phyloP scores from a whole-genome alignment of 2,888 invertebrate species.

The Fabriciana adippe region DNA sequence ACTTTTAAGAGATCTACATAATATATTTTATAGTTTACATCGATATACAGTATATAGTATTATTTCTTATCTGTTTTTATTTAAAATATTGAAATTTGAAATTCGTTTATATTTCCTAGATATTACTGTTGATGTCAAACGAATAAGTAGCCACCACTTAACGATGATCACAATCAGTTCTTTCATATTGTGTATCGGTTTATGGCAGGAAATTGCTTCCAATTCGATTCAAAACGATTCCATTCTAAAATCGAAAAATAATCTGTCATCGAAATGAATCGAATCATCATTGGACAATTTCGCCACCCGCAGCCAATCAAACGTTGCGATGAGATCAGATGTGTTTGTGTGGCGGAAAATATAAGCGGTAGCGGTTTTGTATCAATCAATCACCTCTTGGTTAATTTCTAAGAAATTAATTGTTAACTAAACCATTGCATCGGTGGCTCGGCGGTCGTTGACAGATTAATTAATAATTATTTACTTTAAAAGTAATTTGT shows the following conservation, averaged over 20 bases:
- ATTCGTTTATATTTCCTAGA: too few relatives aligned
- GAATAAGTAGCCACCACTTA: slow-evolving; percentile 16
- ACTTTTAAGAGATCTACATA: too few relatives aligned
- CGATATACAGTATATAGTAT: too few relatives aligned
- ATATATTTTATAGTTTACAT: too few relatives aligned
- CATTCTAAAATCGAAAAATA: slow-evolving; percentile 56
- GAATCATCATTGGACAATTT: slow-evolving; percentile 74
- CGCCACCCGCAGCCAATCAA: slow-evolving; percentile 81
- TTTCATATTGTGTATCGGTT: slow-evolving; percentile 27
- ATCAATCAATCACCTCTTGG: too few relatives aligned
- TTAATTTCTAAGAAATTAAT: too few relatives aligned
- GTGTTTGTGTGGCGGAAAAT: slow-evolving; percentile 47
- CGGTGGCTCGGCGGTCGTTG: too few relatives aligned
- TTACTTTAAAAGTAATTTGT: too few relatives aligned
- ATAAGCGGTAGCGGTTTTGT: slow-evolving; percentile 34
- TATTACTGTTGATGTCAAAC: neutral
- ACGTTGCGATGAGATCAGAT: slow-evolving; percentile 73
- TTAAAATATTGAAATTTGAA: too few relatives aligned
- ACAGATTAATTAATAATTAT: too few relatives aligned
- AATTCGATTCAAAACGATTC: slow-evolving; percentile 37
- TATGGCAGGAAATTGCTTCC: slow-evolving; percentile 35
- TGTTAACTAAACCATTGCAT: too few relatives aligned
- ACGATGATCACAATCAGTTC: slow-evolving; percentile 9
- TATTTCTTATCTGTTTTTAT: too few relatives aligned
- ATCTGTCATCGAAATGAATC: slow-evolving; percentile 80